Base-by-base conservation (phyloP, 2,888 invertebrate species). In the Podotricha telesiphe region DNA sequence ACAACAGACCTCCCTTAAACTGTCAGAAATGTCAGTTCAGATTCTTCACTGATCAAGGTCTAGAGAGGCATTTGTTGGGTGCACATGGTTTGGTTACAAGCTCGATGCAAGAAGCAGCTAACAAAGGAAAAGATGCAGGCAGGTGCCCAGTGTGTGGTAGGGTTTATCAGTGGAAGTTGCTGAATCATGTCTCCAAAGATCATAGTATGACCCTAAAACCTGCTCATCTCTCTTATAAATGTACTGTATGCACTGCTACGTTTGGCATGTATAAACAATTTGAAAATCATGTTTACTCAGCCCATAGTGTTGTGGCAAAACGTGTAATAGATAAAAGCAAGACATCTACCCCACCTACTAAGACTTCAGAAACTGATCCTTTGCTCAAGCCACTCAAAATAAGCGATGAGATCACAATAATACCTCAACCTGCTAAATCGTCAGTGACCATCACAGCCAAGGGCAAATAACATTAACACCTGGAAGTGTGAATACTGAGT, bases 191-290 rank as follows among this genome's bases (percentile, higher is more conserved):
- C 74, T 97, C 97, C 70, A 95, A 97, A 79, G 98, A 98, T 88
- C 98, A 98, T 89, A 97, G 96, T 84, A 97, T 98, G 96, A 97
- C 97, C 69, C 90, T 98, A 77, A 98, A 98, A 86, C 98, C 98
- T 20, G 98, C 98, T 65, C 98, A 98, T 89, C 93, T 98, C 73
- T 98, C 98, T 28, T 98, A 98, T 94, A 98, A 98, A 89, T 98
- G 98, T 89, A 98, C 98, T 40, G 98, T 98, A 62, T 98, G 98
- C 89, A 98, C 98, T 69, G 98, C 98, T 68, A 98, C 98, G 20
- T 98, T 98, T 86, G 98, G 97, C 77, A 97, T 98, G 97, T 98
- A 98, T 94, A 97, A 98, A 93, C 97, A 98, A 81, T 98, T 98
- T 84, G 98, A 98, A 85, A 98, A 97, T 84, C 98, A 98, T 87